Base-by-base conservation (phyloP, 92 coral and sea anemone species). In the Plumapathes pennacea region DNA sequence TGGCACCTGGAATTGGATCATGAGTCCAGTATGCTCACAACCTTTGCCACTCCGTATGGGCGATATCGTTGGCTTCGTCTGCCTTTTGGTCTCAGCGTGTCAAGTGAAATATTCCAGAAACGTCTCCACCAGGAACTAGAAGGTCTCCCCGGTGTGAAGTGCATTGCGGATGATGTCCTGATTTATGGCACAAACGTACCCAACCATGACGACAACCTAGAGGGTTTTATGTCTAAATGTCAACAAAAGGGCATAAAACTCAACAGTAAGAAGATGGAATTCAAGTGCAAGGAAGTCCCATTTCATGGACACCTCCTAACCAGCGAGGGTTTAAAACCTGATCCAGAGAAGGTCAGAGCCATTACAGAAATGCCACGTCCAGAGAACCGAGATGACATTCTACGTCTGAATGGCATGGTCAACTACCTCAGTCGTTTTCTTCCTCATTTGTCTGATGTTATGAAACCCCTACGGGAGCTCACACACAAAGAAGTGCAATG, bases 281-380 rank as follows among this genome's bases (percentile, higher is more conserved):
- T 26, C 47, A 57, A 24, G 26, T 57, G 68, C 7, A 34, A 69
- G 4, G 68, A 58, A 18, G 67, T 69, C 52, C 53, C 68, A 25
- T 57, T 47, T 25, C 77, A 69, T 69, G 77, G 60, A 10, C 77
- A 57, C 33, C 77, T 46, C 4, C 60, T 57, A n/a, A 57, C 68
- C 60, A 57, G n/a, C n/a, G 76, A 68, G 22, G 65, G 76, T 12
- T 21, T 68, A 5, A 53, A 30, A 56, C 43, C 45, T 26, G 76
- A 68, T 52, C 27, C 36, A 8, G 5, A 23, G 30, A 68, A 68
- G 25, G 31, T 68, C 1, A 24, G 42, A 22, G 64, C 65, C 9
- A 68, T 68, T 14, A 30, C 24, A 19, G 65, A 54, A 14, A 68
- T 68, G 76, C 64, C 76, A 15, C 25, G 46, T 18, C 67, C 62